These are phyloP conservation scores for Allygus modestus DNA, from an alignment of 2,888 invertebrate species.

Conservation along the genomic window DNA sequence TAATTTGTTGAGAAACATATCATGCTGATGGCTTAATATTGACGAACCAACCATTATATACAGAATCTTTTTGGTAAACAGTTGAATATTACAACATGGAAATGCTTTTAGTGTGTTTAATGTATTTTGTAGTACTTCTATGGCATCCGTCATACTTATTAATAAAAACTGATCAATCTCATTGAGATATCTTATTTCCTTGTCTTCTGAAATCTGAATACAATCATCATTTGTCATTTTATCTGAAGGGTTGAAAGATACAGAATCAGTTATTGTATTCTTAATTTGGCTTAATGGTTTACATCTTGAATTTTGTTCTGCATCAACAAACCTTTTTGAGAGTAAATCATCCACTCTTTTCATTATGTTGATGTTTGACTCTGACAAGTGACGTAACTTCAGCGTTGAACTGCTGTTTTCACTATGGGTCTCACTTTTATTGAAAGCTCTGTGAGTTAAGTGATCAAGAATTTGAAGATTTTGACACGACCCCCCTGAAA, in stretches of 20 bases:
- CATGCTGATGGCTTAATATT: not conserved
- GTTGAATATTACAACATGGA: not conserved
- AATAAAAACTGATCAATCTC: not conserved
- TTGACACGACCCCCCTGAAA: not conserved
- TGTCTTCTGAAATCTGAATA: not conserved
- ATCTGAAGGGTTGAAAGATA: not conserved
- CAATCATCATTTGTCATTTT: not conserved
- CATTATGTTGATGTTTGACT: conserved; percentile 29
- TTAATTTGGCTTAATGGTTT: not conserved
- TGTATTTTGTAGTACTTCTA: not conserved
- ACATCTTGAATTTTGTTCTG: not conserved
- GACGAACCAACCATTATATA: not conserved
- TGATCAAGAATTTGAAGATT: not conserved
- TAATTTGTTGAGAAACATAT: not conserved
- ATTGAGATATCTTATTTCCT: not conserved
- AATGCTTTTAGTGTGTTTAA: not conserved
- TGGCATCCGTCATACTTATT: not conserved
- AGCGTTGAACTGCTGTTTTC: not conserved
- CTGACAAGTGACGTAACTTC: not conserved
- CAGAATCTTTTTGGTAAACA: not conserved
- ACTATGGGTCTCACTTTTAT: not conserved
- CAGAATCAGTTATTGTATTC: not conserved
- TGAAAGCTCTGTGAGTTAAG: not conserved
- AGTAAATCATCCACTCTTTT: conserved; percentile 1
- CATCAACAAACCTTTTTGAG: not conserved